Base-by-base conservation (phyloP, 2,797 vertebrate species). In the Tokudaia tokunoshimensis region DNA sequence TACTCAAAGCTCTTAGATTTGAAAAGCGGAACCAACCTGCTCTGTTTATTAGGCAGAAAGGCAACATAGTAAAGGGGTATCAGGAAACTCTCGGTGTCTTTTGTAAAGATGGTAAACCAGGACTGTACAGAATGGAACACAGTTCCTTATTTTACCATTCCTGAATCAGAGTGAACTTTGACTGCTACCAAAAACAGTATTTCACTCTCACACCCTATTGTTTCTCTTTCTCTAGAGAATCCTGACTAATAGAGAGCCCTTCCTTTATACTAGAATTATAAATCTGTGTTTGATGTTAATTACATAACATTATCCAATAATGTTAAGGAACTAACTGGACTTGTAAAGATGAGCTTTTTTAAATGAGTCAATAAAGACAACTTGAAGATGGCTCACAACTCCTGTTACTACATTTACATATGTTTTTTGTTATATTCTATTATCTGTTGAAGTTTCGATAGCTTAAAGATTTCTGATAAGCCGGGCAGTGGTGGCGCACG, bases 341-440 rank as follows among this genome's bases (percentile, higher is more conserved):
- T 26, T 61, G 20, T 29, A 89, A 55, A 93, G 63, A 55, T 37
- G 44, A 78, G 81, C 15, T 72, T 91, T 82, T 82, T 3, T n/a
- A 78, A 79, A 88, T 75, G 78, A 76, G 31, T 75, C 75, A 44
- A 37, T 57, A 12, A 47, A 70, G 84, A 74, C 14, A 41, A 86
- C 44, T 90, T 95, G 44, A 50, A 88, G 76, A 94, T 94, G 59
- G 7, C 2, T 3, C 14, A n/a, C 57, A 89, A 85, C 90, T 96
- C 34, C 26, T 74, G 11, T 91, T 67, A 44, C 20, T 2, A 80
- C 47, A 78, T 90, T 89, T 6, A 34, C 65, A 44, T 5, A 92
- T 52, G 29, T 89, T 79, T 22, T 50, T 75, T 92, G 26, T 14
- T 19, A 14, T 90, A 89, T 92, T 85, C 82, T 41, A 82, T 17